phyloP scores from a whole-genome alignment of 2,113 vertebrate genomes.

The Cnemophilus loriae region DNA sequence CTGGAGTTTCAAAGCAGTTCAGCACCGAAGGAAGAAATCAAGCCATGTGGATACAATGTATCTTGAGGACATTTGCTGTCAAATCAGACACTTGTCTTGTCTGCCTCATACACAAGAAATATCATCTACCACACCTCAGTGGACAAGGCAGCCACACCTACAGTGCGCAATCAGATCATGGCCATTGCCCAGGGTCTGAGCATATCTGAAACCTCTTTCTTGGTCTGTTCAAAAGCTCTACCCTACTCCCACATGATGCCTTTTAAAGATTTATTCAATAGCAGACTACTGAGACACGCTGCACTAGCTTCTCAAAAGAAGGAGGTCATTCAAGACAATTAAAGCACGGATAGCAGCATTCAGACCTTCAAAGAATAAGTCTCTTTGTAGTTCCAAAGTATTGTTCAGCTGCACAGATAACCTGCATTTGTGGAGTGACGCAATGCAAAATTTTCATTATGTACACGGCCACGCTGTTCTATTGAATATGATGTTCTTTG shows the following conservation, averaged over 20 bases:
- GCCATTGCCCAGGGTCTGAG: neutral
- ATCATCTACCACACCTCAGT: neutral
- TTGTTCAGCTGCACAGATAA: constrained; percentile 6
- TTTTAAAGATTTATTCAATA: neutral
- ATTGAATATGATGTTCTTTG: neutral
- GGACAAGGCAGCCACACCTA: neutral
- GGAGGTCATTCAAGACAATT: constrained; percentile 22
- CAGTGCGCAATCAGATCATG: fast-evolving
- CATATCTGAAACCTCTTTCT: neutral
- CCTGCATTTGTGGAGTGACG: neutral
- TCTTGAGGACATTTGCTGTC: neutral
- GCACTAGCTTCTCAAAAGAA: neutral
- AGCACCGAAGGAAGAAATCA: neutral
- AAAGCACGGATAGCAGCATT: neutral
- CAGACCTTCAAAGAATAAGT: constrained; percentile 6
- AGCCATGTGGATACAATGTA: fast-evolving
- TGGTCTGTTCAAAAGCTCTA: neutral
- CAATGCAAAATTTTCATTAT: neutral
- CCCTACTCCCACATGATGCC: neutral
- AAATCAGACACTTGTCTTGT: neutral
- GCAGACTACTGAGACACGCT: neutral
- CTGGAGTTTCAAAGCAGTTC: neutral
- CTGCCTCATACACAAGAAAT: neutral
- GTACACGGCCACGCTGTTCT: neutral
- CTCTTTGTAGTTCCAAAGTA: constrained; percentile 1